Conservation (phyloP, 2,888 invertebrate genomes). For the Zygogramma bicolorata region DNA sequence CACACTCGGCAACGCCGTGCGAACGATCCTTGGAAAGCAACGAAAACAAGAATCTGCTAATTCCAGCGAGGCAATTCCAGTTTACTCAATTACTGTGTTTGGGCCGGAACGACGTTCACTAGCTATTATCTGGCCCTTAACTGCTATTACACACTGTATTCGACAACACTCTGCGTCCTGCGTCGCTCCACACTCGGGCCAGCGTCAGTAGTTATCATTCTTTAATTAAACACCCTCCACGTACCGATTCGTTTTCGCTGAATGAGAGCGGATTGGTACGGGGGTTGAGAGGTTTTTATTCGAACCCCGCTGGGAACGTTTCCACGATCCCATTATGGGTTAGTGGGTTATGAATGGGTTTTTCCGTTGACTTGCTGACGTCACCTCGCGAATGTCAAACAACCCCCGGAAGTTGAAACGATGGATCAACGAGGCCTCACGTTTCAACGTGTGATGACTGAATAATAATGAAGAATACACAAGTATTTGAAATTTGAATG, state of each 20-base stretch:
- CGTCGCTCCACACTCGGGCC: slow-evolving; percentile 44
- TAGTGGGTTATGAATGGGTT: too few species aligned
- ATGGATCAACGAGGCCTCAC: too few species aligned
- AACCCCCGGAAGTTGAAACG: too few species aligned
- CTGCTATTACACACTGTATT: slow-evolving; percentile 59
- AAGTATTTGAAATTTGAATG: too few species aligned
- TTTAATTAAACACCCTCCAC: slow-evolving; percentile 44
- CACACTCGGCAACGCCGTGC: too few species aligned
- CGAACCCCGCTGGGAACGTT: not conserved
- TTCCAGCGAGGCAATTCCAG: slow-evolving; percentile 59
- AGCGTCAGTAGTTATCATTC: slow-evolving; percentile 43
- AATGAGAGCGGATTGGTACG: not conserved
- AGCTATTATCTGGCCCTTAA: slow-evolving; percentile 63
- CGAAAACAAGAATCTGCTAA: slow-evolving; percentile 55
- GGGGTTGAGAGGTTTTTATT: not conserved
- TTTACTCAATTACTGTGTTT: slow-evolving; percentile 61
- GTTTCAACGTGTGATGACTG: too few species aligned
- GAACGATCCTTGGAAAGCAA: not conserved
- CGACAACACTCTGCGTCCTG: slow-evolving; percentile 53
- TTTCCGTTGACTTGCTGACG: too few species aligned
- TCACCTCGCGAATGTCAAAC: too few species aligned
- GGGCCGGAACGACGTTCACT: slow-evolving; percentile 59
- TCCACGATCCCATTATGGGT: not conserved
- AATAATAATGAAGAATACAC: too few species aligned
- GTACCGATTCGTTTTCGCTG: slow-evolving; percentile 21